phyloP scores from a whole-genome alignment of 2,113 vertebrate genomes.

The Podarcis cretensis region DNA sequence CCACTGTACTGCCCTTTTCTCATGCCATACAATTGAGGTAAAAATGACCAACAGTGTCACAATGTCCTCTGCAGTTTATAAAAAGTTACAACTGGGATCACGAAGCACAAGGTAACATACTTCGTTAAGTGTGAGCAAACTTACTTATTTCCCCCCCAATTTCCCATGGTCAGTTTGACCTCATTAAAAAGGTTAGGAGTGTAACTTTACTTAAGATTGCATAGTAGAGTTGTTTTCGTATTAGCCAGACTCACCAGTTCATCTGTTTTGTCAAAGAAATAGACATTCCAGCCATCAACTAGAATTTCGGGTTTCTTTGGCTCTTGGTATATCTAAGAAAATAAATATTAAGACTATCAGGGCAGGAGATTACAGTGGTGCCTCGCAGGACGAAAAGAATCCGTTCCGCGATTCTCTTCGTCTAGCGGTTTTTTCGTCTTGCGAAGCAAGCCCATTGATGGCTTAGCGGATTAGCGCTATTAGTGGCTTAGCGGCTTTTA shows the following conservation, averaged over 20 bases:
- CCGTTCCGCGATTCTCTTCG: no score
- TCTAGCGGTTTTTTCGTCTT: no score
- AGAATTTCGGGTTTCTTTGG: conserved; percentile 87
- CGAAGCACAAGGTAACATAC: not conserved
- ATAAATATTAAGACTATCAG: conserved; percentile 59
- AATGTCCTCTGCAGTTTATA: not conserved
- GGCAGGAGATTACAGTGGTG: not conserved
- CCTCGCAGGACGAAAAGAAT: no score
- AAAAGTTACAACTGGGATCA: not conserved
- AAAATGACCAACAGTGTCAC: not conserved
- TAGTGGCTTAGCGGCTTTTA: no score
- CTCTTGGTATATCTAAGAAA: conserved; percentile 86
- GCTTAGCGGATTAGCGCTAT: no score
- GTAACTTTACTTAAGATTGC: not conserved
- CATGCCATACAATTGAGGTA: not conserved
- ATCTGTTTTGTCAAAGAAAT: conserved; percentile 89
- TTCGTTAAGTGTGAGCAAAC: not conserved
- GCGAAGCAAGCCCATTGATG: no score
- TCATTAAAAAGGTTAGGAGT: not conserved
- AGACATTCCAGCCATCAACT: conserved; percentile 93
- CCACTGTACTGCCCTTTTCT: not conserved
- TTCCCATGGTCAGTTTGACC: not conserved
- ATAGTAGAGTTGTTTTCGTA: not conserved
- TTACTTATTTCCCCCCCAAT: not conserved
- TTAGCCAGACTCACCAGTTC: conserved; percentile 80